phyloP scores from a whole-genome alignment of 1,140 invertebrate species.

The Pseudomyrmex gracilis region DNA sequence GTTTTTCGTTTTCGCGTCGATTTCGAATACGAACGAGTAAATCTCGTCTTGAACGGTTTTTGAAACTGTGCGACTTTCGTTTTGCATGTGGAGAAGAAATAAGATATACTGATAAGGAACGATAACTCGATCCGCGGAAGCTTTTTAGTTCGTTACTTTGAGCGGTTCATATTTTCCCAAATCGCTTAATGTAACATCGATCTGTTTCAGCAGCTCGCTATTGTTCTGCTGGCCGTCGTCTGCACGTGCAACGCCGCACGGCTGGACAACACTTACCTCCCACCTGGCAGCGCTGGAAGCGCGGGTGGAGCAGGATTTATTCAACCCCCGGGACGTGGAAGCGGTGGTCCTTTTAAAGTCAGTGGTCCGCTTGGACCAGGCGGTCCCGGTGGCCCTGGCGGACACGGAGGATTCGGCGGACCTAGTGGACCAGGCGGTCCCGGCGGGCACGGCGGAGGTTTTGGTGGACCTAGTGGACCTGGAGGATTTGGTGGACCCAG shows the following conservation, averaged over 20 bases:
- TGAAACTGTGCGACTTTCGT: too few relatives aligned
- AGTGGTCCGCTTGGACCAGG: conserved; percentile 66
- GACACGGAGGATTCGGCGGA: conserved; percentile 73
- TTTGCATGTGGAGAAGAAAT: too few relatives aligned
- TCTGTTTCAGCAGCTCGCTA: conserved; percentile 71
- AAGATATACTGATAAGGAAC: too few relatives aligned
- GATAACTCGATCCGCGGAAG: too few relatives aligned
- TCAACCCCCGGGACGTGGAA: conserved; percentile 77
- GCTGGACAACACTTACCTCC: conserved; percentile 88
- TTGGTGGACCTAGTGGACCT: conserved; percentile 65
- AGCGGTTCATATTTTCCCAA: background rate
- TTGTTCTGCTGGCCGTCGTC: conserved; percentile 70
- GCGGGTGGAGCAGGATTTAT: conserved; percentile 85
- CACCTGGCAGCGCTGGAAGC: conserved; percentile 86
- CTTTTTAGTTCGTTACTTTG: background rate
- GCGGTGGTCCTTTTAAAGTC: conserved; percentile 61
- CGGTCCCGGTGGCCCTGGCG: conserved; percentile 73
- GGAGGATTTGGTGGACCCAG: conserved; percentile 27
- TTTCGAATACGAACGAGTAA: background rate
- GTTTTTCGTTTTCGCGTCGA: background rate
- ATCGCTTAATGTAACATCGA: conserved; percentile 10
- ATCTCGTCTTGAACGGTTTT: too few relatives aligned
- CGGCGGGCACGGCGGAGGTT: conserved; percentile 3
- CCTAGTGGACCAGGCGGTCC: conserved; percentile 31
- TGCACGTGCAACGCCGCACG: conserved; percentile 82